Evolutionary conservation across 2,113 vertebrate genomes (phyloP), one percentile per base, ranked within the genome.

Genomic region (Pterocles burchelli): DNA sequence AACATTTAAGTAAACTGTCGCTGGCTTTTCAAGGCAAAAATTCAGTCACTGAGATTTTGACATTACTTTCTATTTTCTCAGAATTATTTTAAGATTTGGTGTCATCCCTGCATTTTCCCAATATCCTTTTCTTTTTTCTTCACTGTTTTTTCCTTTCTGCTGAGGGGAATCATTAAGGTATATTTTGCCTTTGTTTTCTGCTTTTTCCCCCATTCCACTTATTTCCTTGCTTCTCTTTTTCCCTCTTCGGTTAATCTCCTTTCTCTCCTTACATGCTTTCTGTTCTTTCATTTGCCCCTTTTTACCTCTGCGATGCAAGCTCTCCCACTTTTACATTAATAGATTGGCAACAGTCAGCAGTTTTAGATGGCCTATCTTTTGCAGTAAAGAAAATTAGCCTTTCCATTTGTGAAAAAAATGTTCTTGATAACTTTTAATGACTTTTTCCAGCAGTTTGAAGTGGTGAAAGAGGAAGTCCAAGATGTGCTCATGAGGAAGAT

Each of bases 21-120:
- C 31, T 52, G 48, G 31, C 70, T 92, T 92, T 96, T 95, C 85
- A 93, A 89, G 80, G 66, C 58, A 92, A 95, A 88, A 93, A 90
- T 33, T 92, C 36, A 63, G 11, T 92, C 78, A 87, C 31, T 84
- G 41, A 21, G 52, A 49, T 58, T 89, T 90, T 63, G 63, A 84
- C 48, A 68, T 61, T 21, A 25, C 49, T 86, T 85, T 55, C 38
- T 80, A 10, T 80, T 93, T 88, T 80, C 75, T 78, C 75, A 54
- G 72, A 86, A 80, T 88, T 88, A 76, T 81, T 94, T 74, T 62
- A 78, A 86, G 65, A 61, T 31, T 34, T 74, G 7, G 17, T 74
- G 31, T 74, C 7, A 55, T 43, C 38, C 11, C 24, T 63, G 34
- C 29, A 33, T 88, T 94, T 91, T 51, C 21, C 52, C n/a, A 55